Evolutionary conservation across 2,113 vertebrate species (phyloP), one percentile per base, ranked within the genome.

Genomic region (Oncorhynchus tshawytscha): DNA sequence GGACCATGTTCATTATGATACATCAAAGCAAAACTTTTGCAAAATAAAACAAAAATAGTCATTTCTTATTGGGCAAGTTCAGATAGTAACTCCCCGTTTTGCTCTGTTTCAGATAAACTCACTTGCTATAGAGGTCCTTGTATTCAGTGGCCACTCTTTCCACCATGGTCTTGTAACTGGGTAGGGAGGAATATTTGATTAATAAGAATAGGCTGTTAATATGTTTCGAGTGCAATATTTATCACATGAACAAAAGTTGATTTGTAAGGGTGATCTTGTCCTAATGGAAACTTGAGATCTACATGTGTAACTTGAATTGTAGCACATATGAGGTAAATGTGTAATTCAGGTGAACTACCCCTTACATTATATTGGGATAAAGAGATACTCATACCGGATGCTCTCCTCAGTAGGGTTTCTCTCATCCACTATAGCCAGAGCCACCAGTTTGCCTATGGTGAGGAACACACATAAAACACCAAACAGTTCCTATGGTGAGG

Each of bases 371-470:
- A 49, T 1, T 39, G n/a, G 24, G 3, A 54, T 9, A 54, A 69
- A 5, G 22, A 49, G 2, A 16, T 1, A 2, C 8, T 67, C 70
- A 76, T 93, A 99, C 97, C 96, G 94, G 74, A 90, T 90, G 82
- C 96, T 95, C 45, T 96, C 90, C 66, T 90, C 60, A 75, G 95
- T 94, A 72, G 85, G 87, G 24, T 93, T 93, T 82, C 90, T 95
- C 78, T 96, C 94, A 87, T 97, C 95, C 88, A 97, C 92, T 82
- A 99, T 80, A 29, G 94, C 96, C 76, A 98, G 87, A 76, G 92
- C 91, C 84, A 99, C 93, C 82, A 98, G 93, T 89, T 97, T 98
- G 84, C 94, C 97, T 99, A 85, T 27, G 18, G 0, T 84, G 45
- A 67, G 31, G 31, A 34, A 34, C 31, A 34, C 31, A 34, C 1